phyloP scores from a whole-genome alignment of 2,797 vertebrate species.

The Phyllotis vaccarum region DNA sequence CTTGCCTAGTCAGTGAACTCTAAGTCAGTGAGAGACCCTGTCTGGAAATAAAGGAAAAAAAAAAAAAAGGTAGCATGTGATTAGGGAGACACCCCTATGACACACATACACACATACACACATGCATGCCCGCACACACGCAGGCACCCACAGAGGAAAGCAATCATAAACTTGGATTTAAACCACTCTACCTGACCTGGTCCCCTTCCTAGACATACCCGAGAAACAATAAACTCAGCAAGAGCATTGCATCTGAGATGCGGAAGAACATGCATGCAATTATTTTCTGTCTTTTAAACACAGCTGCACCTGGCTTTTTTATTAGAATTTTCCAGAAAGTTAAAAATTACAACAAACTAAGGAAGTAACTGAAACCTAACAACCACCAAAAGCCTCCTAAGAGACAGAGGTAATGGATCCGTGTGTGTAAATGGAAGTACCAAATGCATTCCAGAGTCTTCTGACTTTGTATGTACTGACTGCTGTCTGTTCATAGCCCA shows the following conservation, averaged over 20 bases:
- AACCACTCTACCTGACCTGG: neutral
- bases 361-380: constrained; percentile 79
- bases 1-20: neutral
- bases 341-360: constrained; percentile 31
- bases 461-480: constrained; percentile 84
- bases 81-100: neutral
- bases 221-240: neutral
- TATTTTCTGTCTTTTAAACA: constrained; percentile 59
- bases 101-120: neutral
- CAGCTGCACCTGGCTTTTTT: constrained; percentile 72
- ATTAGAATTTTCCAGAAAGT: constrained; percentile 38
- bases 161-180: neutral
- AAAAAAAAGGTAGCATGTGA: neutral
- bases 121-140: neutral
- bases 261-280: neutral
- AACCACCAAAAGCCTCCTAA: constrained; percentile 47
- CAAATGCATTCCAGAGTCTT: constrained; percentile 27
- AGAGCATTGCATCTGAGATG: neutral
- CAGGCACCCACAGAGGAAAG: neutral
- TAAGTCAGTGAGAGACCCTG: neutral
- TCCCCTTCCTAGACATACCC: neutral
- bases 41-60: neutral
- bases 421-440: neutral
- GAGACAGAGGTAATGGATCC: constrained; percentile 5
- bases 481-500: constrained; percentile 92